Conservation (phyloP, 2,888 invertebrate species). For the Drosophila phalerata region DNA sequence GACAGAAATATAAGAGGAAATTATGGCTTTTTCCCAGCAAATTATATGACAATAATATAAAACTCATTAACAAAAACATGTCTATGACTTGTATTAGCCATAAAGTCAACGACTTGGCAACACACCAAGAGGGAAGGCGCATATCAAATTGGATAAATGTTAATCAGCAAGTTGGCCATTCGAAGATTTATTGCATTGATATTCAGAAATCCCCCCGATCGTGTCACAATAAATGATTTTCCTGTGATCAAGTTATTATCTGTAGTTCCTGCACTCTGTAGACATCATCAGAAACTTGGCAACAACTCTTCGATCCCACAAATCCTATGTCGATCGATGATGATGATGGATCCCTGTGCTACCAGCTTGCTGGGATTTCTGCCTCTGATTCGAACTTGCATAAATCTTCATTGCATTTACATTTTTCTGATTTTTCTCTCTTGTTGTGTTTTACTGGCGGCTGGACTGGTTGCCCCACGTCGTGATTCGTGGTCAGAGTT, state of each 20-base stretch:
- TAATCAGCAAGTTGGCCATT: slow-evolving; percentile 29
- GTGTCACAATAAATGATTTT: slow-evolving; percentile 81
- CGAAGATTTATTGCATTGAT: slow-evolving; percentile 44
- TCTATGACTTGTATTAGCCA: slow-evolving; percentile 22
- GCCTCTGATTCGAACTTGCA: slow-evolving; percentile 59
- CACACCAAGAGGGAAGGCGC: slow-evolving; percentile 8
- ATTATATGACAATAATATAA: slow-evolving; percentile 43
- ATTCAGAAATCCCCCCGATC: slow-evolving; percentile 55
- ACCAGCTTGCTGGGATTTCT: slow-evolving; percentile 45
- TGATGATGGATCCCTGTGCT: slow-evolving; percentile 75
- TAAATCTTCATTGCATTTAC: slow-evolving; percentile 68
- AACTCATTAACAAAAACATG: slow-evolving; percentile 23
- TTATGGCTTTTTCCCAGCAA: slow-evolving; percentile 30
- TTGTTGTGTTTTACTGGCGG: slow-evolving; percentile 14
- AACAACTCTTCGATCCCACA: slow-evolving; percentile 44
- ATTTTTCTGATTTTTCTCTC: slow-evolving; percentile 23
- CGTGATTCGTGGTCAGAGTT: slow-evolving; percentile 72
- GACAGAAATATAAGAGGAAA: slow-evolving; percentile 10
- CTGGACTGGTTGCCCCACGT: slow-evolving; percentile 24
- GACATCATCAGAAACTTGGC: slow-evolving; percentile 2
- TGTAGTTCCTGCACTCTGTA: slow-evolving; percentile 33
- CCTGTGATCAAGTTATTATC: slow-evolving; percentile 76
- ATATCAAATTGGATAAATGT: slow-evolving; percentile 22
- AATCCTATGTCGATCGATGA: slow-evolving; percentile 68
- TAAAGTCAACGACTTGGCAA: slow-evolving; percentile 31